Percentiles rank a stretch among this genome's conserved stretches.
Conservation (phyloP, 1,140 invertebrate species). For the Grapholita molesta region DNA sequence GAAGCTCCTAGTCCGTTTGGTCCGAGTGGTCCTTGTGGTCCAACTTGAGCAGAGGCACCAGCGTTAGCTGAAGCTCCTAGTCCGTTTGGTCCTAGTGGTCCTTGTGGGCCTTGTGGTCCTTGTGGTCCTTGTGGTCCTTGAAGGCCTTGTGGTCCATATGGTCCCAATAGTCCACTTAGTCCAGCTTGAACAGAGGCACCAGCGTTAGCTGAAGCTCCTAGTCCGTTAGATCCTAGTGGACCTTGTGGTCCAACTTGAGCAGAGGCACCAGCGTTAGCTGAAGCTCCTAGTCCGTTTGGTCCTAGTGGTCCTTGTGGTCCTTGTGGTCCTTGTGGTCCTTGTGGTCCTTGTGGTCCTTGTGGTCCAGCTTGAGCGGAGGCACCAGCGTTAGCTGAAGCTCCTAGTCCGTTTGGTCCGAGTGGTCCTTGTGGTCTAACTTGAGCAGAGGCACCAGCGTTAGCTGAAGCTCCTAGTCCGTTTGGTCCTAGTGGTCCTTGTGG, state of each 20-base stretch:
- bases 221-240: not conserved
- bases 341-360: not conserved
- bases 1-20: slow-evolving; percentile 21
- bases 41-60: not conserved
- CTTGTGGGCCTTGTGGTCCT: not conserved
- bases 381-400: not conserved
- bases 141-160: too few relatives aligned
- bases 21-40: not conserved
- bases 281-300: too few relatives aligned
- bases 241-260: not conserved
- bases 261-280: not conserved
- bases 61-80: not conserved
- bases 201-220: slow-evolving; percentile 1
- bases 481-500: not conserved
- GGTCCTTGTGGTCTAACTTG: not conserved
- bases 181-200: not conserved
- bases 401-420: slow-evolving; percentile 5
- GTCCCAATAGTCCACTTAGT: not conserved
- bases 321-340: not conserved
- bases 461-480: not conserved
- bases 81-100: not conserved
- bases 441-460: not conserved
- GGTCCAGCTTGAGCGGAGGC: not conserved
- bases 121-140: not conserved
- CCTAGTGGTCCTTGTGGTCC: slow-evolving; percentile 10